phyloP scores from a whole-genome alignment of 2,113 vertebrate genomes.

The Lagopus leucura region DNA sequence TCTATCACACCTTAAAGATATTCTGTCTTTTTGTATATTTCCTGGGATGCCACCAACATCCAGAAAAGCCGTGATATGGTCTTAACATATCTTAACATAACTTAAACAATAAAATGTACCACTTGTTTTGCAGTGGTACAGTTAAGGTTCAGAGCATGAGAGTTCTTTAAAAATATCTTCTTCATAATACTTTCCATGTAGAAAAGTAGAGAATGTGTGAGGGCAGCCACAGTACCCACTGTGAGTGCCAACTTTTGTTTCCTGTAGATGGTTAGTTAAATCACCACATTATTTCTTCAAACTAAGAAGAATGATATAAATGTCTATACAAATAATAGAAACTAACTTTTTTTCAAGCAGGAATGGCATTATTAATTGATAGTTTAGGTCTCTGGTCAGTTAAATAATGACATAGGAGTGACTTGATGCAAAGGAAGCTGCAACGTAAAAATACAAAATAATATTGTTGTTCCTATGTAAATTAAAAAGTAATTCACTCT shows the following conservation, averaged over 20 bases:
- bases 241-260: background rate
- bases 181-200: background rate
- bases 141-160: background rate
- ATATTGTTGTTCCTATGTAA: background rate
- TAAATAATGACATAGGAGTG: constrained; percentile 19
- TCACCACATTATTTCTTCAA: background rate
- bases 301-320: constrained; percentile 5
- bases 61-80: background rate
- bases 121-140: background rate
- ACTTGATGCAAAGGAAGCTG: constrained; percentile 31
- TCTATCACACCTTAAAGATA: background rate
- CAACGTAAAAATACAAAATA: background rate
- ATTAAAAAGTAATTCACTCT: background rate
- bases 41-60: fast-evolving
- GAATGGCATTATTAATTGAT: constrained; percentile 16
- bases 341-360: background rate
- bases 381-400: background rate
- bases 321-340: background rate
- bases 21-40: background rate
- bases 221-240: background rate
- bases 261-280: background rate
- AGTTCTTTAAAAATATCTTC: background rate
- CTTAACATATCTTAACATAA: background rate
- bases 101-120: background rate
- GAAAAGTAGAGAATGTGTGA: background rate